Evolutionary conservation across 2,888 invertebrate genomes (phyloP), one percentile per base, ranked within the genome.

Genomic region (Cetonia aurata): DNA sequence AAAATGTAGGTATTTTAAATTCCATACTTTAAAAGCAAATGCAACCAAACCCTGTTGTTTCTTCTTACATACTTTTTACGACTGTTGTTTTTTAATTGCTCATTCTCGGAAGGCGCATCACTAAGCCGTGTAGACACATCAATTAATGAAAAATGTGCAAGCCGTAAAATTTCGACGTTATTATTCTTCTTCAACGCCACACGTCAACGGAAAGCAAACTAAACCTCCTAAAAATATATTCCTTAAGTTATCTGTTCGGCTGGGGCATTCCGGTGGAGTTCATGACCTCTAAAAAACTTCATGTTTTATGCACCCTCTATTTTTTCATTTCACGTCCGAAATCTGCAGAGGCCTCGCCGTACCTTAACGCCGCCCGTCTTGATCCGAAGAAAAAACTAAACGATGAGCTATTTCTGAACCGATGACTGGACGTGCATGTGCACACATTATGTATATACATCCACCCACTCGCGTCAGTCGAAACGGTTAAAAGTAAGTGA

Each of bases 91-190:
- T 25, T 25, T 25, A 25, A 25, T 25, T 25, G 4, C 25, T 25
- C 25, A 25, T 25, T 25, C 25, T 25, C 3, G 1, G 25, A 25
- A 25, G 25, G 33, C 48, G 33, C 13, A 25, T 6, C 25, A 25
- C 60, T 44, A 8, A 31, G 44, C 44, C 17, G 53, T 13, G 42
- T 56, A 52, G 53, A 69, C 53, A 69, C 60, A 69, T 60, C 69
- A 69, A 69, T 69, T 69, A 69, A 59, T 52, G 53, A 69, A 60
- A 69, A 69, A 69, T 60, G 69, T 52, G 50, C 69, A 52, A 59
- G 42, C 52, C 69, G 59, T 69, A 69, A 69, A 69, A 69, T 33
- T 62, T 48, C 62, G 33, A 3, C n/a, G 62, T 48, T 62, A 62
- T 62, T 62, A 62, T 62, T 62, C 62, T 48, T 62, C 13, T 25